Base-by-base conservation (phyloP, 2,888 invertebrate species). In the Petrophora chlorosata region DNA sequence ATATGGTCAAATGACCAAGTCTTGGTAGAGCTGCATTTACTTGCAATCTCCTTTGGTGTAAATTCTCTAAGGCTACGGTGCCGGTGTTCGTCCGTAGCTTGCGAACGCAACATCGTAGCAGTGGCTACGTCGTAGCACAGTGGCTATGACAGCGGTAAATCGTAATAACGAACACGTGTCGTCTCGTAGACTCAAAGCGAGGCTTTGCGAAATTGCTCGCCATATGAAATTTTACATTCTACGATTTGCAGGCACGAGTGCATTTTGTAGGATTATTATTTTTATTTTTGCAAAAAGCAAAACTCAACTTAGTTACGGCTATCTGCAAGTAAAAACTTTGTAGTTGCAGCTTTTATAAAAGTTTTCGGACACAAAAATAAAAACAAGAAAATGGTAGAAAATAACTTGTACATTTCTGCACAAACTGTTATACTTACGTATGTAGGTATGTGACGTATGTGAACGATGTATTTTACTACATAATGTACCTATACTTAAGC, bases 131-230 rank as follows among this genome's bases (percentile, higher is more conserved):
- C 34, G 46, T 43, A 47, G 51, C 34, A 26, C 34, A 42, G 30
- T 33, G 34, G 40, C 44, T 43, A 44, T 34, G 49, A 49, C 38
- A 35, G 41, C 52, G 44, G 53, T 56, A 58, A 50, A 56, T 53
- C 40, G 34, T 44, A 55, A 56, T 59, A 60, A 49, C 46, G 38
- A 39, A 51, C 60, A 60, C 53, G 44, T 60, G 60, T 53, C 48
- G 56, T 17, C 32, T 14, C 22, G 36, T 36, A 53, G 33, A 50
- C 41, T 49, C 53, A 46, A 59, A 38, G 51, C 35, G 29, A 22
- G 17, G 28, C 28, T 39, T 39, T 40, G 35, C 35, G 17, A 55
- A 55, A 58, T 53, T 55, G 47, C 43, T 47, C 23, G 38, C 38
- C 34, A 32, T 49, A 40, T 47, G 34, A 48, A 51, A 48, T 48